Evolutionary conservation across 2,797 vertebrate species (phyloP), one percentile per base, ranked within the genome.

Genomic region (Silurus aristotelis): DNA sequence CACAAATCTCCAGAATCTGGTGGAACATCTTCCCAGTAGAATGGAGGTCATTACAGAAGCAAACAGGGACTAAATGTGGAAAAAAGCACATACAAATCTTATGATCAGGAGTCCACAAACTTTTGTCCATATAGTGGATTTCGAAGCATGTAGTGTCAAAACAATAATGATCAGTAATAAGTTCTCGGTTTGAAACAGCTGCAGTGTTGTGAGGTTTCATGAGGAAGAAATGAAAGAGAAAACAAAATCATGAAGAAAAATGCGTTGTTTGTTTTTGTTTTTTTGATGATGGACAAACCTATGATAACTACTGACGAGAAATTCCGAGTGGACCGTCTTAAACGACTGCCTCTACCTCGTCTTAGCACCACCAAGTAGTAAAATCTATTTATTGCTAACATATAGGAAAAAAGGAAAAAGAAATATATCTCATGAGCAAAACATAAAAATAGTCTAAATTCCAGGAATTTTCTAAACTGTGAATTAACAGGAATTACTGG

Each of bases 301-400:
- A 80, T 15, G 61, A 22, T 25, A 52, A 79, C 60, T 17, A 55
- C 17, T 5, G 14, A 78, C 17, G 27, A 80, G n/a, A 64, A 72
- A 55, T 61, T 55, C 8, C 8, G 25, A 10, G 25, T 31, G 55
- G 48, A 10, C 31, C 22, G 46, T 68, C 31, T 14, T 60, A 22
- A 25, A 6, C 6, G 22, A 80, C 56, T 17, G n/a, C 52, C 52
- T 79, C 38, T 63, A 68, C 64, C 22, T 79, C 15, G 17, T 70
- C 64, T 70, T 84, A 84, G 75, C 75, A 79, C 63, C 75, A 79
- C 63, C 75, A 61, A 60, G 25, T 70, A 79, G 55, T 48, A 71
- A 79, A 84, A 48, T 46, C n/a, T 10, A 48, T 38, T 84, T 63
- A 71, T 80, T 84, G 83, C 66, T 61, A 80, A 84, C 43, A 38